phyloP scores from a whole-genome alignment of 2,888 invertebrate genomes.

The Sphaerophoria rueppellii region DNA sequence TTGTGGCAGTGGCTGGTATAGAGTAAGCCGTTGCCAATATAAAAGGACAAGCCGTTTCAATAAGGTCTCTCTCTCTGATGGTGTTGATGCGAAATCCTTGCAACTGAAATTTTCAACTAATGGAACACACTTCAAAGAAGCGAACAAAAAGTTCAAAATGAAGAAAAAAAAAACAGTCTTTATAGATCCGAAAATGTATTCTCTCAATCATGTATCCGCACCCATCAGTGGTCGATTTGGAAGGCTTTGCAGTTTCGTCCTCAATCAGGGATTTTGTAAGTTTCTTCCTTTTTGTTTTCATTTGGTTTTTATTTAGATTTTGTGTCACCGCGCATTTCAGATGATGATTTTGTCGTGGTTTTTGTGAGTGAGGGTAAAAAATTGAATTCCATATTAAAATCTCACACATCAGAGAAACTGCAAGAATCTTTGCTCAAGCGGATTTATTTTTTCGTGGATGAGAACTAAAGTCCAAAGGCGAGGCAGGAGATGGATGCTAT shows the following conservation, averaged over 20 bases:
- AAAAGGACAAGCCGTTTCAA: slow-evolving; percentile 14
- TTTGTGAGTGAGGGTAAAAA: neutral
- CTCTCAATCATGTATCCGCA: neutral
- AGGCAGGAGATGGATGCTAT: neutral
- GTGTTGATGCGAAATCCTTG: slow-evolving; percentile 56
- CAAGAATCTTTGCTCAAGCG: slow-evolving; percentile 31
- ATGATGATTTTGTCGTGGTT: slow-evolving; percentile 25
- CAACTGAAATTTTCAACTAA: slow-evolving; percentile 63
- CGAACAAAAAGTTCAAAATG: slow-evolving; percentile 6
- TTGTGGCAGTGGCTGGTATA: neutral
- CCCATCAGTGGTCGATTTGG: neutral
- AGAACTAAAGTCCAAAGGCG: slow-evolving; percentile 21
- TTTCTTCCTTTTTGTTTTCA: neutral
- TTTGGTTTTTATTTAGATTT: neutral
- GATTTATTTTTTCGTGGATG: slow-evolving; percentile 32
- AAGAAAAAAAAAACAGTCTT: slow-evolving; percentile 13
- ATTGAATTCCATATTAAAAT: slow-evolving; percentile 62
- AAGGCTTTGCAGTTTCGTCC: slow-evolving; percentile 31
- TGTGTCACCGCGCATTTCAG: slow-evolving; percentile 21
- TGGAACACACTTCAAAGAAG: slow-evolving; percentile 39
- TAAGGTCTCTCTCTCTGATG: neutral
- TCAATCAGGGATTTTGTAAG: neutral
- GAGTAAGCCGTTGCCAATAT: neutral
- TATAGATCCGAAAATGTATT: slow-evolving; percentile 21
- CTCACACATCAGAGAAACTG: slow-evolving; percentile 69